A percentile compares a stretch with the other conserved stretches of the same genome.
Conservation (phyloP, 23 tunicate genomes). For the Pegea sp. region DNA sequence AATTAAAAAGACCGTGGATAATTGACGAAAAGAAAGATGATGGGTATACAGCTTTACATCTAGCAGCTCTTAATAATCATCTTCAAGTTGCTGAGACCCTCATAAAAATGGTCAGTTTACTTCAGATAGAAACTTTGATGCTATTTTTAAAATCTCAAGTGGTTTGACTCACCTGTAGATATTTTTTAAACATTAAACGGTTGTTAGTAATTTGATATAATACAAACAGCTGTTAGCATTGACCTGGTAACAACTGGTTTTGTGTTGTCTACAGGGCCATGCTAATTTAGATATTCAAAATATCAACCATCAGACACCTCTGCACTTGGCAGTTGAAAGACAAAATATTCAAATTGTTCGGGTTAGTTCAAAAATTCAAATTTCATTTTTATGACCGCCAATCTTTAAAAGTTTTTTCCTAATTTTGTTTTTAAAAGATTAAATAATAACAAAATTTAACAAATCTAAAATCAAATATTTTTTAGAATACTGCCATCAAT, state of each 20-base stretch:
- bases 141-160: too few species aligned
- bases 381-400: not conserved
- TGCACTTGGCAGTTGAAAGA: slow-evolving; percentile 75
- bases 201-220: too few species aligned
- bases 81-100: slow-evolving; percentile 79
- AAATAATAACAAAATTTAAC: too few species aligned
- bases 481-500: too few species aligned
- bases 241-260: not conserved
- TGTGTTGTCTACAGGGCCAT: slow-evolving; percentile 46
- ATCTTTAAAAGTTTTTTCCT: not conserved
- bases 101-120: slow-evolving; percentile 43
- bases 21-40: slow-evolving; percentile 93
- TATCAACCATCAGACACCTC: slow-evolving; percentile 70
- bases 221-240: too few species aligned
- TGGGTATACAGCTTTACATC: slow-evolving; percentile 84
- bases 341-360: slow-evolving; percentile 85
- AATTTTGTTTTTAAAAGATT: not conserved
- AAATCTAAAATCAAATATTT: too few species aligned
- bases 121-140: not conserved
- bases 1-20: slow-evolving; percentile 77
- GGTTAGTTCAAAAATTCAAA: slow-evolving; percentile 16
- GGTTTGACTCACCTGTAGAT: too few species aligned
- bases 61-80: slow-evolving; percentile 83
- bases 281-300: slow-evolving; percentile 86
- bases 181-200: too few species aligned